Evolutionary conservation across 37 sponge, comb jelly and placozoan genomes (phyloP), one percentile per base, ranked within the genome.

Genomic region (Cliona cf. orientalis): DNA sequence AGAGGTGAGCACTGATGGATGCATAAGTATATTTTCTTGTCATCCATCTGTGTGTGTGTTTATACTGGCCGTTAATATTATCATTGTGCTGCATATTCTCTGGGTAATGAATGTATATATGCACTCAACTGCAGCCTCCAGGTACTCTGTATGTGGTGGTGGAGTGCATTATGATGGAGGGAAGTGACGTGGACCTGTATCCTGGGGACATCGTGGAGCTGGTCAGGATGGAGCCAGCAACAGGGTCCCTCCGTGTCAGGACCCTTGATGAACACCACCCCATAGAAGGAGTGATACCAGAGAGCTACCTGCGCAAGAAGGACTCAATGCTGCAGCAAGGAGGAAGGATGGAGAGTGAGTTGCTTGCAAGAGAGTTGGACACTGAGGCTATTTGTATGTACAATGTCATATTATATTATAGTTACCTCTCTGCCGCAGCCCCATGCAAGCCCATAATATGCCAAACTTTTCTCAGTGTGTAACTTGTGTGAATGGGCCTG

Each of bases 111-210:
- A 53, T 53, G 17, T 61, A 17, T 5, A 31, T 6, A 36, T 67
- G 12, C 36, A 5, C 21, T 12, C 43, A 44, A 28, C 72, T 46
- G 72, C 46, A 34, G 7, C 64, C 72, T 26, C 43, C 43, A 31
- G 89, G 84, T 2, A 83, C 84, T 9, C 53, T 73, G 73, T 89
- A 72, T 41, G 72, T 91, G 33, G 91, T 91, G 66, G 67, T 91
- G 87, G 91, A 91, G 78, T 78, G 87, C 34, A 86, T 91, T 55
- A 87, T 91, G 31, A 57, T 91, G 71, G 91, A 91, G 33, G 91
- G 85, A 21, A 83, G 78, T 2, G 91, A 91, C 42, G 39, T 82
- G 28, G 57, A 56, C 38, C 58, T 91, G 35, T 82, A 85, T 38
- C 82, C 86, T 17, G 91, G 91, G 17, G 91, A 91, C 2, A 66